These are phyloP conservation scores for Drosophila greeni DNA, from an alignment of 2,888 invertebrate species.

Conservation along the genomic window DNA sequence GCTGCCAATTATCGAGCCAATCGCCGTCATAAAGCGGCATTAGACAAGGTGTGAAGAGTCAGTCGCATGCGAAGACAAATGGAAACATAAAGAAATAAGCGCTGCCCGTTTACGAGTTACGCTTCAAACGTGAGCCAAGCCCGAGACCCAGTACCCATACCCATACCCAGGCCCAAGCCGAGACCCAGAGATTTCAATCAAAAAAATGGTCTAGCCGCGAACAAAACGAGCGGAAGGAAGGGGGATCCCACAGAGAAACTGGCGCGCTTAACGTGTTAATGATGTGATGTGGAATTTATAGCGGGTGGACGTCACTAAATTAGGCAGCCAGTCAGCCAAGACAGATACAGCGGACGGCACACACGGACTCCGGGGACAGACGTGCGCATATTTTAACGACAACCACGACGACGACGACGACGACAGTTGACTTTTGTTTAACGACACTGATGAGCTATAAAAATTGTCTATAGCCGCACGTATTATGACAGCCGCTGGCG, in stretches of 20 bases:
- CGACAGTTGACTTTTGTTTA: conserved; percentile 44
- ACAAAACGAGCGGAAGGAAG: conserved; percentile 8
- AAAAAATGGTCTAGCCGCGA: conserved; percentile 56
- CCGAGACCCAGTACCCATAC: conserved; percentile 11
- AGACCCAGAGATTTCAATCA: conserved; percentile 68
- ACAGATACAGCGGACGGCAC: conserved; percentile 20
- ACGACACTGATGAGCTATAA: conserved; percentile 63
- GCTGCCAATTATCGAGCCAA: conserved; percentile 46
- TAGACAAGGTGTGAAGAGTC: conserved; percentile 63
- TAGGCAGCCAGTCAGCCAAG: conserved; percentile 45
- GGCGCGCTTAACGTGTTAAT: conserved; percentile 67
- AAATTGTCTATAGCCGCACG: conserved; percentile 58
- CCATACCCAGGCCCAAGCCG: conserved; percentile 24
- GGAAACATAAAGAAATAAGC: conserved; percentile 56
- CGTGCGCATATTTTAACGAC: conserved; percentile 47
- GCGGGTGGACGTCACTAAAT: conserved; percentile 70
- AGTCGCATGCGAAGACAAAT: conserved; percentile 37
- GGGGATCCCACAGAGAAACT: conserved; percentile 12
- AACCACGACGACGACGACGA: conserved; percentile 23
- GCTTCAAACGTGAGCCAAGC: conserved; percentile 62
- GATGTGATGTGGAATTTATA: conserved; percentile 69
- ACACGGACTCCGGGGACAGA: conserved; percentile 7
- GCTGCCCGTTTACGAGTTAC: conserved; percentile 53
- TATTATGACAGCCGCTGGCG: conserved; percentile 68
- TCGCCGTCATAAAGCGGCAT: conserved; percentile 45